Evolutionary conservation across 2,113 vertebrate genomes (phyloP).

Genomic region (Athene noctua): DNA sequence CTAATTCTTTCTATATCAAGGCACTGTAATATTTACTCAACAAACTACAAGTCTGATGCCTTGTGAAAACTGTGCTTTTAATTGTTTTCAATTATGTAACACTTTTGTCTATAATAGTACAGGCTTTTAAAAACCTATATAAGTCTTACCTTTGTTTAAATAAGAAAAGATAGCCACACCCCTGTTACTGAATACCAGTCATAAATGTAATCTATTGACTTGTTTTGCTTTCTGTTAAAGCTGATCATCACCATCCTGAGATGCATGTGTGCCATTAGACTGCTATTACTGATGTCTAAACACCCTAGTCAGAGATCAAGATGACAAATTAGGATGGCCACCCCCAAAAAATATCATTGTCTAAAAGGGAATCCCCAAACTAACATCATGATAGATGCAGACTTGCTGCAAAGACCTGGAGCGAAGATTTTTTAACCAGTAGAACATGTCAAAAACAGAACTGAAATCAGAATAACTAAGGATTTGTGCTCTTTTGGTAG

Average conservation of each 20-base stretch:
- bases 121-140: not conserved
- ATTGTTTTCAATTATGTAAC: not conserved
- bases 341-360: not conserved
- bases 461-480: not conserved
- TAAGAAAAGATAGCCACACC: not conserved
- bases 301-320: not conserved
- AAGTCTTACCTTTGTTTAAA: not conserved
- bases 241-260: not conserved
- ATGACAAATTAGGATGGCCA: not conserved
- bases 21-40: not conserved
- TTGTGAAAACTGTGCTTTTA: not conserved
- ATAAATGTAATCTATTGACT: not conserved
- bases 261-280: not conserved
- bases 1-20: not conserved
- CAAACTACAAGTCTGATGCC: not conserved
- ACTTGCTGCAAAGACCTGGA: not conserved
- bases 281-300: not conserved
- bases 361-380: not conserved
- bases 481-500: not conserved
- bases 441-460: not conserved
- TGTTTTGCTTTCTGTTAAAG: not conserved
- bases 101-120: not conserved
- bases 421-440: not conserved
- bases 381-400: not conserved
- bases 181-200: not conserved